A percentile compares a stretch with the other conserved stretches of the same genome.
Conservation (phyloP, 2,797 vertebrate genomes). For the Neomorphus geoffroyi region DNA sequence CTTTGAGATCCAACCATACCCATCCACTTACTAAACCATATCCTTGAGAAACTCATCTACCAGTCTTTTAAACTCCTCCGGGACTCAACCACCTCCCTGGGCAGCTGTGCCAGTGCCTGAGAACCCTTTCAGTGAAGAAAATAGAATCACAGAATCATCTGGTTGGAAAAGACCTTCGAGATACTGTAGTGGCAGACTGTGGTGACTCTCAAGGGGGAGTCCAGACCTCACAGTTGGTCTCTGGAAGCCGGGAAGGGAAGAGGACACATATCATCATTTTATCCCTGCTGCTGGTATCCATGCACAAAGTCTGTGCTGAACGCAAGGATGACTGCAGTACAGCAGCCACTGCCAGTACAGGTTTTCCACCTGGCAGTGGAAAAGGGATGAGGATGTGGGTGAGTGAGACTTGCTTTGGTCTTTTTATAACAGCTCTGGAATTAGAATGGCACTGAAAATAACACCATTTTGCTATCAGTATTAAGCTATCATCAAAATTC, state of each 20-base stretch:
- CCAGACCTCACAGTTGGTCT: background rate
- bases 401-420: background rate
- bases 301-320: fast-evolving
- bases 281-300: background rate
- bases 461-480: background rate
- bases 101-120: too few relatives aligned
- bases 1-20: too few relatives aligned
- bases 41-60: too few relatives aligned
- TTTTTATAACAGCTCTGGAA: background rate
- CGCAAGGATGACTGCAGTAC: fast-evolving
- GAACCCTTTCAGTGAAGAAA: too few relatives aligned
- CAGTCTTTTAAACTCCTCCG: too few relatives aligned
- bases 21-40: too few relatives aligned
- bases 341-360: background rate
- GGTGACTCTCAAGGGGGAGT: background rate
- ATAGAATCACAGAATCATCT: too few relatives aligned
- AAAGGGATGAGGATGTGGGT: background rate
- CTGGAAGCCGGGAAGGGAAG: too few relatives aligned
- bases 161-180: too few relatives aligned
- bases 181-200: background rate
- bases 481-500: background rate
- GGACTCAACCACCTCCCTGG: too few relatives aligned
- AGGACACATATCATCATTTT: too few relatives aligned
- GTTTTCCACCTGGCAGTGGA: background rate
- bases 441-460: background rate